Evolutionary conservation across 2,888 invertebrate genomes (phyloP).

Genomic region (Tetragonisca angustula): DNA sequence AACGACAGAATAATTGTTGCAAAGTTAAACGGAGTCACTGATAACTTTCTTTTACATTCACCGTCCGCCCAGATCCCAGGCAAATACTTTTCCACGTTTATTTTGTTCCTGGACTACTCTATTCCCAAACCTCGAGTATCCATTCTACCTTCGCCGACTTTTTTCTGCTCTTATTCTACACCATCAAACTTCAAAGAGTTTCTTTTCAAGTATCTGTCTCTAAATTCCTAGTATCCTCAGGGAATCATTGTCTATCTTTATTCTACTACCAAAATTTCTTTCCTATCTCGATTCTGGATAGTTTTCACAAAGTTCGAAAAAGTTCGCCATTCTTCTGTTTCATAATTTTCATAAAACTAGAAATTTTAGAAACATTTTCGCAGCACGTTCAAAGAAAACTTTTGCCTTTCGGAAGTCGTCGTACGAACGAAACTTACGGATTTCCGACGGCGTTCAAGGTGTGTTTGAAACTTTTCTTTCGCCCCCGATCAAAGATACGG

Average conservation of each 20-base stretch:
- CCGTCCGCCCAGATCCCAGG: neutral
- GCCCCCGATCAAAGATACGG: neutral
- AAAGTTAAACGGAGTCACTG: neutral
- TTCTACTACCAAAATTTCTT: too few relatives aligned
- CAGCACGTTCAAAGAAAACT: too few relatives aligned
- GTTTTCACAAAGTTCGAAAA: too few relatives aligned
- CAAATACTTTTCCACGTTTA: neutral
- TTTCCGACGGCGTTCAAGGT: neutral
- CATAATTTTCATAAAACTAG: too few relatives aligned
- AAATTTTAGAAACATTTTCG: too few relatives aligned
- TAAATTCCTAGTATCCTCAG: too few relatives aligned
- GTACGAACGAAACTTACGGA: neutral
- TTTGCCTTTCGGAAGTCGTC: neutral
- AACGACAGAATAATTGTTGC: neutral
- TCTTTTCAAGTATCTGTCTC: neutral
- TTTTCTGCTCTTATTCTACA: neutral
- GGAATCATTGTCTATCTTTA: too few relatives aligned
- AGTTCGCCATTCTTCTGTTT: too few relatives aligned
- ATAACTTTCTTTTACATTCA: neutral
- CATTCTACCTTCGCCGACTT: neutral
- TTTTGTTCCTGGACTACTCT: neutral
- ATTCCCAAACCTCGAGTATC: neutral
- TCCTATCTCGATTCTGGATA: too few relatives aligned
- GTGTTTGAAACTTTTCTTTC: neutral
- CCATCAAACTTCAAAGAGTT: neutral